Base-by-base conservation (phyloP, 2,888 invertebrate genomes). In the Dyspetes luteomarginatus region DNA sequence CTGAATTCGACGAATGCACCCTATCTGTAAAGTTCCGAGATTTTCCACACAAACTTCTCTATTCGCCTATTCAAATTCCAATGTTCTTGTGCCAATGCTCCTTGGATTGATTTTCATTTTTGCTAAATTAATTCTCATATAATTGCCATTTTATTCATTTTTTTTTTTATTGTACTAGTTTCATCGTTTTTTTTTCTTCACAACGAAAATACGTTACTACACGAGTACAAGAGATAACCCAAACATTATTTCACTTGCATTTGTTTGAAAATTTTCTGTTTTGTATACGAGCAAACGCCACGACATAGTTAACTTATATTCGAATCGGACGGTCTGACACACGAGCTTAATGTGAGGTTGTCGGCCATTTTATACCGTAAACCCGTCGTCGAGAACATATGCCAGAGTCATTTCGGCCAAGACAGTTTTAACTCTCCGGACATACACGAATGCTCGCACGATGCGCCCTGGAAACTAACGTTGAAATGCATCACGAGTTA, bases 401-500 rank as follows among this genome's bases (percentile, higher is more conserved):
- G 30, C 36, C 28, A 15, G 45, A 45, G 19, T 9, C 36, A 55
- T 22, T n/a, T 64, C 52, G 30, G 30, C 26, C 15, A 15, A 24
- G 45, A 24, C 56, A 24, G 26, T 74, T 65, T 65, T 43, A 65
- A 65, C 55, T 45, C 7, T 56, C 4, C 5, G 19, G 26, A 26
- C 17, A 9, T 7, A 22, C 50, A 52, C 52, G 24, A 12, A 41
- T 22, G 67, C n/a, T 9, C 52, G 24, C 52, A 22, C 45, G 19
- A 74, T 45, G 58, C 58, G 17, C 36, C 48, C 3, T 30, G n/a
- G 56, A 56, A 48, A 56, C 24, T 24, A 30, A 58, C 65, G 65
- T 65, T 56, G 56, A 74, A 65, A 45, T 43, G 45, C 36, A 36
- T 4, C 7, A 22, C 28, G 48, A 22, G 48, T 74, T 36, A 74